Percentiles rank a stretch among this genome's conserved stretches.
phyloP scores from a whole-genome alignment of 2,113 vertebrate species.

The Antidorcas marsupialis region DNA sequence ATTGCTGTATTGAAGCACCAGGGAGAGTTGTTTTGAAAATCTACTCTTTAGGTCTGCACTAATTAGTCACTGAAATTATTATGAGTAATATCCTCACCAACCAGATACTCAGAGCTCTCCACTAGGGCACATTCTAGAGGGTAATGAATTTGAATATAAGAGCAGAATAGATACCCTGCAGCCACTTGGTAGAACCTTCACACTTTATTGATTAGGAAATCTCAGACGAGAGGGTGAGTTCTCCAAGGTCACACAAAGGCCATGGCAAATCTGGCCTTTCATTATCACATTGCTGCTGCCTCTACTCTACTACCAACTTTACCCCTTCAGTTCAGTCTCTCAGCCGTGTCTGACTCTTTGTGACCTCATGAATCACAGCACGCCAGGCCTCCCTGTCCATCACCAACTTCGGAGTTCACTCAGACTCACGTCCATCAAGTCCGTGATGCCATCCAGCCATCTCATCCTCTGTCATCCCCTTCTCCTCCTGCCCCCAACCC shows the following conservation, averaged over 20 bases:
- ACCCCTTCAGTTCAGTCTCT: background rate
- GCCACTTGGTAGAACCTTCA: background rate
- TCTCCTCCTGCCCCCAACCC: no score
- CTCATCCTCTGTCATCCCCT: no score
- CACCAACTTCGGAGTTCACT: no score
- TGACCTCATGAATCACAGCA: no score
- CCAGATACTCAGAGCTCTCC: background rate
- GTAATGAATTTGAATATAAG: background rate
- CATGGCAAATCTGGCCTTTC: background rate
- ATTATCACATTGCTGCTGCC: background rate
- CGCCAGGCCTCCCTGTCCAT: no score
- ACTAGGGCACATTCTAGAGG: background rate
- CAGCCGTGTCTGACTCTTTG: no score
- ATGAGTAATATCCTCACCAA: background rate
- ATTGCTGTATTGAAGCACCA: background rate
- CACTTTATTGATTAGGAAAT: background rate
- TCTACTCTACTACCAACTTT: background rate
- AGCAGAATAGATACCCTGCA: background rate
- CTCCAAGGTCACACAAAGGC: background rate
- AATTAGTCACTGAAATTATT: background rate
- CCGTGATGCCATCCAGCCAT: no score
- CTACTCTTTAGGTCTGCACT: background rate
- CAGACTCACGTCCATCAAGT: no score
- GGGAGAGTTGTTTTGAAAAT: background rate
- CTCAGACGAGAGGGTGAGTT: background rate